Base-by-base conservation (phyloP, 2,888 invertebrate species). In the Nemapogon koenigi region DNA sequence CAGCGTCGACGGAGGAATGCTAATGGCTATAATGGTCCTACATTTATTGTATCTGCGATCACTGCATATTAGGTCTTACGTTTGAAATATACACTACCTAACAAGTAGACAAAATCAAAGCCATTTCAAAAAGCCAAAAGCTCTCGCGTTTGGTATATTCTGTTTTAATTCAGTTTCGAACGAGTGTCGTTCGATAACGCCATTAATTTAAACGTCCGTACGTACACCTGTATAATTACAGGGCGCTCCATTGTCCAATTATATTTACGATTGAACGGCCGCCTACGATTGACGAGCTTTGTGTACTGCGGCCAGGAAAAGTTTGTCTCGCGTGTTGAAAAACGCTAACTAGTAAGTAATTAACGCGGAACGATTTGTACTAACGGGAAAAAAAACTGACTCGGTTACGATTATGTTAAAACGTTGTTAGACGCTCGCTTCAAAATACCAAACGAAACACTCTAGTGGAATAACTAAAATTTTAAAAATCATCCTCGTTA, bases 281-380 rank as follows among this genome's bases (percentile, higher is more conserved):
- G 50, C 50, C 51, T 49, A 49, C 51, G 54, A 50, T 53, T 48
- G 46, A 49, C 52, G 42, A 35, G 41, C 49, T 47, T 55, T 59
- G 59, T 56, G 52, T 55, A 49, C 19, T 2, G 50, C 47, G 47
- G 50, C 49, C 45, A 47, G 55, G 51, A 55, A 59, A 57, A 54
- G 55, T 55, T 48, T 51, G 53, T 54, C 52, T 62, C 53, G 62
- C 60, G 60, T 65, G 66, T 49, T 47, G 52, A 53, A 56, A 61
- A 58, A 53, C 49, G 53, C 47, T 49, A 45, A 46, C 45, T 52
- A 46, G 47, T 56, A 56, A 59, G 59, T 62, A 61, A 64, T 61
- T 62, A 65, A 58, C 55, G 52, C 50, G 50, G 51, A 60, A 59
- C 55, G 52, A 62, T 62, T 64, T 57, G 58, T 62, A 58, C 51